Conservation (phyloP, 2,797 vertebrate species). For the Syngnathus acus region DNA sequence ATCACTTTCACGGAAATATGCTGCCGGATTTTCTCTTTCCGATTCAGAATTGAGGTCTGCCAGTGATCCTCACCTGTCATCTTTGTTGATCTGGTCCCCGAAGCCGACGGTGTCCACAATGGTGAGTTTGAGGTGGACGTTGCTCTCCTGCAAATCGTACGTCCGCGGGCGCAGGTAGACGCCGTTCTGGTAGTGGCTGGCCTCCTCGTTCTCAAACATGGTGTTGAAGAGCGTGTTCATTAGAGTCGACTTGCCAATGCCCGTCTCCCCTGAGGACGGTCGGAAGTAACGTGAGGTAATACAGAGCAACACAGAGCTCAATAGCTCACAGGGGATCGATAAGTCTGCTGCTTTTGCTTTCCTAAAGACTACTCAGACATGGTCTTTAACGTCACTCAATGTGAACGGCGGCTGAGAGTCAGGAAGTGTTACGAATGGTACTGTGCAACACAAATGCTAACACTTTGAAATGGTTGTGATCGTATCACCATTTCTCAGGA, state of each 20-base stretch:
- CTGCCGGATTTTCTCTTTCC: background rate
- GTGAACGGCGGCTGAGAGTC: background rate
- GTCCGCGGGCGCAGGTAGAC: conserved; percentile 88
- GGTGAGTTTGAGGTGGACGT: conserved; percentile 91
- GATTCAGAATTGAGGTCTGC: too few relatives aligned
- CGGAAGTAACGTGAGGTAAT: background rate
- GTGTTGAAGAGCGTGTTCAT: conserved; percentile 99
- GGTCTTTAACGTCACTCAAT: background rate
- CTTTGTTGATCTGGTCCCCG: conserved; percentile 97
- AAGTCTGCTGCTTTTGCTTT: conserved; percentile 16
- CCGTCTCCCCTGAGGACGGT: conserved; percentile 81
- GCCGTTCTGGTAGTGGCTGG: conserved; percentile 87
- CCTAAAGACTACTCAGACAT: conserved; percentile 10
- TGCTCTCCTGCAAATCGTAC: conserved; percentile 92
- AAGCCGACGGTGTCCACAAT: conserved; percentile 95
- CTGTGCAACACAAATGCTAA: background rate
- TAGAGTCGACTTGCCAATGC: conserved; percentile 94
- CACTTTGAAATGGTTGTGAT: background rate
- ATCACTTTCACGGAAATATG: background rate
- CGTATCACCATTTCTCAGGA: background rate
- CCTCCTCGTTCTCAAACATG: conserved; percentile 92
- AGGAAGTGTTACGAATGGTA: background rate
- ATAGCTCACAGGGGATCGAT: conserved; percentile 17
- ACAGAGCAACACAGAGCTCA: conserved; percentile 7
- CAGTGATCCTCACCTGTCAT: conserved; percentile 81